Conservation (phyloP, 2,797 vertebrate species). For the Syndactyla subalaris region DNA sequence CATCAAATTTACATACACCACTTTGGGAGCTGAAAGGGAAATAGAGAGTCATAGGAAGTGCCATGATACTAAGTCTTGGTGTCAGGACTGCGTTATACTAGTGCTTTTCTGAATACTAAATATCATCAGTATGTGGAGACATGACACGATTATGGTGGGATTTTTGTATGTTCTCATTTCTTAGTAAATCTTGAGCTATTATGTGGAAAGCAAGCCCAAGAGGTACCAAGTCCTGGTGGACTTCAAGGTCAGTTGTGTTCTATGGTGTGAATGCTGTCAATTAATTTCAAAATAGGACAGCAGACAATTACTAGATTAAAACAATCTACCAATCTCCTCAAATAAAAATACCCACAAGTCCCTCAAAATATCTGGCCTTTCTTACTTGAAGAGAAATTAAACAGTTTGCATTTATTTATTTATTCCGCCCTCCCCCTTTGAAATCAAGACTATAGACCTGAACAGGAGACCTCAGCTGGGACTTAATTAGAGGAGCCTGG, state of each 20-base stretch:
- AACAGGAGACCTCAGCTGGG: constrained; percentile 52
- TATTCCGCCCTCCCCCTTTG: not conserved
- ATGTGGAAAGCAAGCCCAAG: not conserved
- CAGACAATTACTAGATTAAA: not conserved
- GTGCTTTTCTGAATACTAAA: not conserved
- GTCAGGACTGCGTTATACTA: not conserved
- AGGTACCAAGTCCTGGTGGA: not conserved
- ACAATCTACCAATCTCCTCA: not conserved
- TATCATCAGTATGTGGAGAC: not conserved
- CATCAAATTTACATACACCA: not conserved
- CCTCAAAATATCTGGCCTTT: not conserved
- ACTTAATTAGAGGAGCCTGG: constrained; percentile 71
- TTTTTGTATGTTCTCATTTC: not conserved
- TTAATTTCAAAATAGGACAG: not conserved
- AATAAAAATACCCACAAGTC: not conserved
- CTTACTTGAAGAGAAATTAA: not conserved
- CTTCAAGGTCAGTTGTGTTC: not conserved
- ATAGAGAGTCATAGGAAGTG: not conserved
- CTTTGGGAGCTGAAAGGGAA: not conserved
- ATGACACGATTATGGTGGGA: not conserved
- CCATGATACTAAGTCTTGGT: not conserved
- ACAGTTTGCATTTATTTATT: not conserved
- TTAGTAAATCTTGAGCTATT: not conserved
- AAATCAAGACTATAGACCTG: constrained; percentile 19
- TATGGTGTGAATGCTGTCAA: rapidly evolving